phyloP scores from a whole-genome alignment of 1,140 invertebrate species.

The Ostrea denselamellosa region DNA sequence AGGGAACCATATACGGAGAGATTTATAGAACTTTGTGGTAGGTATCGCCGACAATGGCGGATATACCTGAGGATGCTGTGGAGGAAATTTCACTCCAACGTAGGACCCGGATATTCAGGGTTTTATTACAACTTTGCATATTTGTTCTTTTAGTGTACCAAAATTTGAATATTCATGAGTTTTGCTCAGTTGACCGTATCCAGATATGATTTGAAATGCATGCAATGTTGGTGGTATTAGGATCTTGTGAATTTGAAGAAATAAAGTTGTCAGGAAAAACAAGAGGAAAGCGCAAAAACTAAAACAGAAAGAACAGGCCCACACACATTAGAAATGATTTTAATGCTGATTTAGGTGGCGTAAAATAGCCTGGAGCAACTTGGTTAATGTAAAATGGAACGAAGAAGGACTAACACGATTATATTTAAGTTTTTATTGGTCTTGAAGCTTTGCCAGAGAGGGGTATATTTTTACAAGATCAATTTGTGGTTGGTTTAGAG shows the following conservation, averaged over 20 bases:
- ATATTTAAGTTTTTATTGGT: background rate
- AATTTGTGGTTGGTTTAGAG: too few species aligned
- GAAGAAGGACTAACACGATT: background rate
- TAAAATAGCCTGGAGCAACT: background rate
- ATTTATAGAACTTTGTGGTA: conserved; percentile 18
- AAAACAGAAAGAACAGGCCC: background rate
- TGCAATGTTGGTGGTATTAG: conserved; percentile 13
- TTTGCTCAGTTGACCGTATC: conserved; percentile 18
- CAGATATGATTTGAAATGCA: background rate
- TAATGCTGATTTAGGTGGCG: conserved; percentile 12
- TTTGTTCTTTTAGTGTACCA: background rate
- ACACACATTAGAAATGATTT: background rate
- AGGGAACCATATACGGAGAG: conserved; percentile 27
- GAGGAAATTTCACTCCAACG: background rate
- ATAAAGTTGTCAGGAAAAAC: conserved; percentile 30
- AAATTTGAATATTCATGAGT: conserved; percentile 6
- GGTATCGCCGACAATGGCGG: background rate
- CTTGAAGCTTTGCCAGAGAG: background rate
- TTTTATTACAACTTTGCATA: background rate
- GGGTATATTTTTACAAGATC: too few species aligned
- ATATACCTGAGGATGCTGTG: background rate
- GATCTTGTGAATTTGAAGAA: background rate
- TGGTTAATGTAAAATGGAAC: background rate
- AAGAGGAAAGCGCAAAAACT: background rate
- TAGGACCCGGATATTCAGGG: background rate